A percentile compares a stretch with the other conserved stretches of the same genome.
Evolutionary conservation across 2,113 vertebrate species (phyloP).

Genomic region (Redunca redunca): DNA sequence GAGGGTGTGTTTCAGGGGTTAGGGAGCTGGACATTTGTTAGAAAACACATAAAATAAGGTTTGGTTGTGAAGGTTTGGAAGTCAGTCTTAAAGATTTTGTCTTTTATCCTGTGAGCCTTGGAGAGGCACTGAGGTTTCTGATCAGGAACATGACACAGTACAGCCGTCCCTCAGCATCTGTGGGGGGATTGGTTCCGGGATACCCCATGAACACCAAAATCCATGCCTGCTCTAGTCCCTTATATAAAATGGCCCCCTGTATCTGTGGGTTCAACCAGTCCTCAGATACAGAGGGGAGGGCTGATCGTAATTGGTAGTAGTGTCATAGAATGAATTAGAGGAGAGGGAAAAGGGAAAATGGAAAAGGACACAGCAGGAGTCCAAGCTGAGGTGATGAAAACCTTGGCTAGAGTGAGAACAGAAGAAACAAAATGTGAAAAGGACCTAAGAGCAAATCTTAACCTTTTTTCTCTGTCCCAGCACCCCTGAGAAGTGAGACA

Average conservation of each 20-base stretch:
- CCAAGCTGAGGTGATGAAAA: not conserved
- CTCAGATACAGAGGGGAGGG: not conserved
- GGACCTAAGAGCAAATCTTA: not conserved
- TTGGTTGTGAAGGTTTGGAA: not conserved
- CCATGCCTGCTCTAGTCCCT: not conserved
- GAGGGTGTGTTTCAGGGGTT: not conserved
- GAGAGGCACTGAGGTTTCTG: not conserved
- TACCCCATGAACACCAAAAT: not conserved
- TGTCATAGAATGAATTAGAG: not conserved
- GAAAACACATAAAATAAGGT: not conserved
- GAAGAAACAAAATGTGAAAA: not conserved
- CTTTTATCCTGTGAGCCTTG: not conserved
- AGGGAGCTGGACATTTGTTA: not conserved
- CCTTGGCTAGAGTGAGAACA: not conserved
- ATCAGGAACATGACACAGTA: not conserved
- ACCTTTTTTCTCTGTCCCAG: not conserved
- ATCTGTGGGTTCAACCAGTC: not conserved
- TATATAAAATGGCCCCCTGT: not conserved
- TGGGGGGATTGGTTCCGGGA: not conserved
- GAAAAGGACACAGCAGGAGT: not conserved
- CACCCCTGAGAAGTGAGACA: not conserved
- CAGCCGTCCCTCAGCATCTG: not conserved
- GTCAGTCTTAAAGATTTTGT: not conserved
- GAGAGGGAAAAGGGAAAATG: not conserved
- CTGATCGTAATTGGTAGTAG: not conserved